Evolutionary conservation across 2,888 invertebrate species (phyloP).

Genomic region (Melangyna quadrimaculata): DNA sequence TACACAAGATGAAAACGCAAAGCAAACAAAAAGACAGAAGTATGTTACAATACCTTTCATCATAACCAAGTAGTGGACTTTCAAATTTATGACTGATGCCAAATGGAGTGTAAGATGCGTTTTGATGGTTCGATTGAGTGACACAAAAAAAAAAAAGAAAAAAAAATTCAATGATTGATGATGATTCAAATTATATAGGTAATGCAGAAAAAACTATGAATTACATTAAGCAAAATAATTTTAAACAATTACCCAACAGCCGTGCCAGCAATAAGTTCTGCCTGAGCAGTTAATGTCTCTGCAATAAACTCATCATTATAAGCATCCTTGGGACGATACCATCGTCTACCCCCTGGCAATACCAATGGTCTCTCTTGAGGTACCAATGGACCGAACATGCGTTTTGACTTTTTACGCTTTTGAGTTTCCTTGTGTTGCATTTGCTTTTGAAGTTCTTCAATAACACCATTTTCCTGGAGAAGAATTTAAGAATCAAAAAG

Average conservation of each 20-base stretch:
- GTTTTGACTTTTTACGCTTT: slow-evolving; percentile 80
- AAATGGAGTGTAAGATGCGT: slow-evolving; percentile 36
- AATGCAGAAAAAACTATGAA: neutral
- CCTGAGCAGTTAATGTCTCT: slow-evolving; percentile 91
- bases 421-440: slow-evolving; percentile 82
- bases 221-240: neutral
- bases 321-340: slow-evolving; percentile 92
- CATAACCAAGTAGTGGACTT: slow-evolving; percentile 79
- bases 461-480: slow-evolving; percentile 79
- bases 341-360: slow-evolving; percentile 89
- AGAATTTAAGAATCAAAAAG: slow-evolving; percentile 52
- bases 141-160: slow-evolving; percentile 44
- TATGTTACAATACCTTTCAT: slow-evolving; percentile 78
- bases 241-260: slow-evolving; percentile 88
- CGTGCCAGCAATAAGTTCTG: slow-evolving; percentile 92
- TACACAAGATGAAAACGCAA: neutral
- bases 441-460: slow-evolving; percentile 82
- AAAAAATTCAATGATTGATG: slow-evolving; percentile 42
- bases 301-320: slow-evolving; percentile 95
- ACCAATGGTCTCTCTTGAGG: slow-evolving; percentile 88
- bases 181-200: slow-evolving; percentile 51
- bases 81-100: slow-evolving; percentile 79
- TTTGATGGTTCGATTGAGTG: slow-evolving; percentile 62
- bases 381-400: slow-evolving; percentile 83
- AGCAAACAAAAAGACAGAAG: neutral